A percentile compares a stretch with the other conserved stretches of the same genome.
Evolutionary conservation across 2,113 vertebrate species (phyloP).

Genomic region (Aythya baeri): DNA sequence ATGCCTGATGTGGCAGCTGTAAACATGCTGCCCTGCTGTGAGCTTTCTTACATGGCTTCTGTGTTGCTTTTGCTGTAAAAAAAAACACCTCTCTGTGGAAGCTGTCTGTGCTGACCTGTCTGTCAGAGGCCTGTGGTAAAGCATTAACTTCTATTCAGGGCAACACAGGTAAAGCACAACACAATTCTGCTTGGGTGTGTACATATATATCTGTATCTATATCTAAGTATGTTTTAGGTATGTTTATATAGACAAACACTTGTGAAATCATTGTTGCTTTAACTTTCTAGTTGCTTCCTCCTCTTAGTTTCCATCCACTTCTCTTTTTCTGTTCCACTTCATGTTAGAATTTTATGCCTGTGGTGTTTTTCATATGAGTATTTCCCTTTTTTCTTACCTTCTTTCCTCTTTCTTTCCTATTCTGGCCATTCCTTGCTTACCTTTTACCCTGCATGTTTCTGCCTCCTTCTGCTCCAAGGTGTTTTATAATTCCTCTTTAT

Average conservation of each 20-base stretch:
- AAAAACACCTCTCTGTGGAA: neutral
- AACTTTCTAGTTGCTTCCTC: constrained; percentile 8
- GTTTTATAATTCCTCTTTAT: neutral
- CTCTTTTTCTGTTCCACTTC: constrained; percentile 55
- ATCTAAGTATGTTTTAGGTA: neutral
- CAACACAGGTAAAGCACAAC: neutral
- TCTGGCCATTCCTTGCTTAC: neutral
- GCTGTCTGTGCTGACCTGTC: neutral
- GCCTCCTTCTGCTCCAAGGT: neutral
- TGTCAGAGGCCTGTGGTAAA: neutral
- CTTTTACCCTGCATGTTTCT: neutral
- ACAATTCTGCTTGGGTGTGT: neutral
- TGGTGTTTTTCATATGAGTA: neutral
- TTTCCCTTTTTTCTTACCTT: neutral
- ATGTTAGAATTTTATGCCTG: neutral
- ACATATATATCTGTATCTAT: neutral
- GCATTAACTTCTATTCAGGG: neutral
- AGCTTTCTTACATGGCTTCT: neutral
- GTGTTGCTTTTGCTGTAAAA: neutral
- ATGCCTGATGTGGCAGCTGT: fast-evolving
- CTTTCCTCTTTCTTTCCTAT: neutral
- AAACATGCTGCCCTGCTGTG: neutral
- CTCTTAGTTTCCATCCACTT: neutral
- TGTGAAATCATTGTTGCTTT: neutral
- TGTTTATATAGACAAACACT: neutral